Percentiles rank a stretch among this genome's conserved stretches.
Conservation (phyloP, 2,888 invertebrate genomes). For the Leucoptera coffeella region DNA sequence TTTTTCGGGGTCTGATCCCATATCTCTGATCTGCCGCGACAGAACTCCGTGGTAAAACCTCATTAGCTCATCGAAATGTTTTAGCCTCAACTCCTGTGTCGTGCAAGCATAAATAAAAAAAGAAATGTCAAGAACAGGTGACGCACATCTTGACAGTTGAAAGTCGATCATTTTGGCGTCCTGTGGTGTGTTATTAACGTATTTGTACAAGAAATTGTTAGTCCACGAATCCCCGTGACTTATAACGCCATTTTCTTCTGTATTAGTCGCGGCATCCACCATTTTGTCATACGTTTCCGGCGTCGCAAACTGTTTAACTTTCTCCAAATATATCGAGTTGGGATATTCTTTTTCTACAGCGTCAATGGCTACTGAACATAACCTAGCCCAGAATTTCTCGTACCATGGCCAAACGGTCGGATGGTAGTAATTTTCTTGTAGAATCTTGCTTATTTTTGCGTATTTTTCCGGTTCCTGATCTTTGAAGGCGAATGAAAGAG, state of each 20-base stretch:
- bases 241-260: conserved; percentile 47
- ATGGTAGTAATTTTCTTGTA: conserved; percentile 54
- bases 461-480: conserved; percentile 48
- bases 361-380: conserved; percentile 51
- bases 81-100: conserved; percentile 43
- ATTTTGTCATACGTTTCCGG: conserved; percentile 45
- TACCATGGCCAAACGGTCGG: conserved; percentile 54
- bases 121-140: conserved; percentile 51
- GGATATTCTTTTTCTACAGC: conserved; percentile 61
- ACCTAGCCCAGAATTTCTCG: conserved; percentile 35
- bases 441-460: conserved; percentile 22
- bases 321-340: conserved; percentile 47
- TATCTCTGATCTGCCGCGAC: conserved; percentile 37
- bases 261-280: conserved; percentile 22
- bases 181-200: conserved; percentile 14
- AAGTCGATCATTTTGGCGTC: conserved; percentile 62
- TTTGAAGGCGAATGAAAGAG: conserved; percentile 52
- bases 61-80: conserved; percentile 55
- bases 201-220: conserved; percentile 63
- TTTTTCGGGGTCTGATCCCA: conserved; percentile 55
- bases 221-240: conserved; percentile 72
- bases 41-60: conserved; percentile 56
- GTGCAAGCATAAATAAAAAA: conserved; percentile 57
- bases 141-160: conserved; percentile 56
- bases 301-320: conserved; percentile 45